These are phyloP conservation scores for Trogon surrucura DNA, from an alignment of 2,113 vertebrate species.

Conservation along the genomic window DNA sequence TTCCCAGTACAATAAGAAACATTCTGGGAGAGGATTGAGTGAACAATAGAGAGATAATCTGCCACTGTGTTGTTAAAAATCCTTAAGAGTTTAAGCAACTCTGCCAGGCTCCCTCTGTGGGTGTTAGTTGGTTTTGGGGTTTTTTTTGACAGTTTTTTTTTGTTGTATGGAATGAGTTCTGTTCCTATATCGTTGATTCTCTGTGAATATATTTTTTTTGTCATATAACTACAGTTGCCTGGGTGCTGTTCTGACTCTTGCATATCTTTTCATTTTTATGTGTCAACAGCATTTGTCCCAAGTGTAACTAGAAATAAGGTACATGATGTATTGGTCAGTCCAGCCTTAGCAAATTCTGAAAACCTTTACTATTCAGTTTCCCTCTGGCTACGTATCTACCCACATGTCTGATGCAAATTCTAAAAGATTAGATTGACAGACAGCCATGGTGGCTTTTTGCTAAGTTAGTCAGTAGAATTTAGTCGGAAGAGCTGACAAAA, in stretches of 20 bases:
- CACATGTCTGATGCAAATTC: neutral
- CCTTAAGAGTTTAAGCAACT: neutral
- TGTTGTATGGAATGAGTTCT: neutral
- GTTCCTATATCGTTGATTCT: neutral
- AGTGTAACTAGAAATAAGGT: neutral
- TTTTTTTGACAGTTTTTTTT: no score
- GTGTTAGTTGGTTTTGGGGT: no score
- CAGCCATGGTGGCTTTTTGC: neutral
- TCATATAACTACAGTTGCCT: neutral
- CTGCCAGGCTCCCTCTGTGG: neutral
- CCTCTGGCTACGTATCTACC: neutral
- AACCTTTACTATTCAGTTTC: neutral
- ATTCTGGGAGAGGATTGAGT: neutral
- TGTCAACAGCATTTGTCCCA: neutral
- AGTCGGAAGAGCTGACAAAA: neutral
- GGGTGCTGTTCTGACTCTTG: neutral
- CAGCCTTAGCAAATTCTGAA: neutral
- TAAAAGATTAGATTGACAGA: neutral
- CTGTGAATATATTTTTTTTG: neutral
- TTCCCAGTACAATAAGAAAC: neutral
- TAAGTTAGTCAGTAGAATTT: neutral
- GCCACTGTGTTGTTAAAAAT: neutral
- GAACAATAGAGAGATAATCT: neutral
- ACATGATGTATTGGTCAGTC: neutral
- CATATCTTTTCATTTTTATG: neutral